A percentile compares a stretch with the other conserved stretches of the same genome.
These are phyloP conservation scores for Megastigmus dorsalis DNA, from an alignment of 2,888 invertebrate species.

Conservation along the genomic window DNA sequence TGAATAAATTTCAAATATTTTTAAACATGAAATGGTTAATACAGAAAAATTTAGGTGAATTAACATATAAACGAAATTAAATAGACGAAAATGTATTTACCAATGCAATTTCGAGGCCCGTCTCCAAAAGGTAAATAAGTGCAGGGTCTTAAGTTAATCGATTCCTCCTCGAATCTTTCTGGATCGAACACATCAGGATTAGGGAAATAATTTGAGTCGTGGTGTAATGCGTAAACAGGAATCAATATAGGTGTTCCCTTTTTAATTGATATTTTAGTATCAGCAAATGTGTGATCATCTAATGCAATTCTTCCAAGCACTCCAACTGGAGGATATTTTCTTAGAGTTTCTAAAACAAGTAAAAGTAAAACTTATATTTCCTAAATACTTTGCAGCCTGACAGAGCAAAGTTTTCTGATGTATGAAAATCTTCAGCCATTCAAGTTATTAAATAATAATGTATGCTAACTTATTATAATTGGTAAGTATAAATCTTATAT, in stretches of 20 bases:
- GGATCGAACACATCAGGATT: slow-evolving; percentile 63
- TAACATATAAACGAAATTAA: background rate
- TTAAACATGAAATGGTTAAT: no score
- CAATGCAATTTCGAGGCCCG: slow-evolving; percentile 69
- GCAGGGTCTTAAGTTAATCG: slow-evolving; percentile 56
- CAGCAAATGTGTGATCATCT: slow-evolving; percentile 60
- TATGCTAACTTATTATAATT: no score
- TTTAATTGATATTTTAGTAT: slow-evolving; percentile 61
- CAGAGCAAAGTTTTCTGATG: background rate
- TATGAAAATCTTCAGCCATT: background rate
- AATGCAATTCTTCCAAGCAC: slow-evolving; percentile 67
- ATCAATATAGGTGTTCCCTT: slow-evolving; percentile 56
- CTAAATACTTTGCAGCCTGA: background rate
- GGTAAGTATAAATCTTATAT: background rate
- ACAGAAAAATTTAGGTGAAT: background rate
- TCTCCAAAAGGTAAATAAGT: slow-evolving; percentile 65
- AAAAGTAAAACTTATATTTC: background rate
- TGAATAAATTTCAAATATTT: background rate
- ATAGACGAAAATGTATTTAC: slow-evolving; percentile 52
- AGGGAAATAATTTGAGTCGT: slow-evolving; percentile 61
- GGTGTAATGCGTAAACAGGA: slow-evolving; percentile 61
- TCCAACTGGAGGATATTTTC: slow-evolving; percentile 73
- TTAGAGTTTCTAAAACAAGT: slow-evolving; percentile 71
- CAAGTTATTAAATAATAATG: background rate
- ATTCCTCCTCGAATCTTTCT: slow-evolving; percentile 61